phyloP scores from a whole-genome alignment of 2,113 vertebrate genomes.

The Sula dactylatra region DNA sequence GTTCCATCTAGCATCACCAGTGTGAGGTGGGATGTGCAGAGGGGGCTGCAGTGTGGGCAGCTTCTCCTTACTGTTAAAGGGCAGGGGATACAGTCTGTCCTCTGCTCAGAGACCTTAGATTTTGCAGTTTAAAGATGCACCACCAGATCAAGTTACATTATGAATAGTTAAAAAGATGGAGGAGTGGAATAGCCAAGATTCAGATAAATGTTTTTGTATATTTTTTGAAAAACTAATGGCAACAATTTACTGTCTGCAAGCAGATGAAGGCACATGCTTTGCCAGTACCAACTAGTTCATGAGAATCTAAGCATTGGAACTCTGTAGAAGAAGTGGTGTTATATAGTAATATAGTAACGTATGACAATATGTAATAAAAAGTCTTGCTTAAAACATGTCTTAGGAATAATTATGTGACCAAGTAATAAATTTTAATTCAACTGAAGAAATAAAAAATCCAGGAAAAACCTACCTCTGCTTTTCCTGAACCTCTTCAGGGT shows the following conservation, averaged over 20 bases:
- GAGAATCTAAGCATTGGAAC: background rate
- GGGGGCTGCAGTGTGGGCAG: background rate
- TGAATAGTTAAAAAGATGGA: background rate
- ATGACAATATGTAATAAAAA: background rate
- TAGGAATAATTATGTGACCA: background rate
- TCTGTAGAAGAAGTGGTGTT: background rate
- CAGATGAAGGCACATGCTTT: background rate
- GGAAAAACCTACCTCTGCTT: background rate
- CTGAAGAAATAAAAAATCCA: background rate
- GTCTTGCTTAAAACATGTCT: background rate
- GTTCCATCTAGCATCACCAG: constrained; percentile 55
- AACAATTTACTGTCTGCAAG: background rate
- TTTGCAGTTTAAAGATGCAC: background rate
- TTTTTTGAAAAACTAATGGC: background rate
- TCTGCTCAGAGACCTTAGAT: background rate
- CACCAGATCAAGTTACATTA: background rate
- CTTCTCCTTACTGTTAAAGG: constrained; percentile 8
- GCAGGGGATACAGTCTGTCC: background rate
- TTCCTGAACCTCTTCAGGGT: background rate
- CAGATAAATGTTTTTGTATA: background rate
- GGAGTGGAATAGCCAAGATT: background rate
- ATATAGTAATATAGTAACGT: background rate
- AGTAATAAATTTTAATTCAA: background rate
- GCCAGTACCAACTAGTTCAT: background rate
- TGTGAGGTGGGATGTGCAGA: constrained; percentile 54